Evolutionary conservation across 2,888 invertebrate species (phyloP), one percentile per base, ranked within the genome.

Genomic region (Axea sp.): DNA sequence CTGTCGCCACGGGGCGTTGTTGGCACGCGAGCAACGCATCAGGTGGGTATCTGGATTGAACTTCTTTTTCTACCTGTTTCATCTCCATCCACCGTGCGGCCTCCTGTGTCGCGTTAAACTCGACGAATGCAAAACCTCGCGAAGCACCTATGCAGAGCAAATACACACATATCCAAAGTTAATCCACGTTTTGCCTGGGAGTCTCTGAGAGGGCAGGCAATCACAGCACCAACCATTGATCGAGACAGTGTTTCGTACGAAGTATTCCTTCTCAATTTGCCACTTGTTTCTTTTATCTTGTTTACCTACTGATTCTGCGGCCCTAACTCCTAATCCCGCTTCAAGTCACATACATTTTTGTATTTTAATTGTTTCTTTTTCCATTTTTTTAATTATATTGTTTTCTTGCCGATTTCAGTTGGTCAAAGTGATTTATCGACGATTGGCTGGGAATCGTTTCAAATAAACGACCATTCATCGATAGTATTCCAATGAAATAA

Each of bases 21-120:
- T 84, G 84, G 84, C 84, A 84, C 86, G 82, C 82, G 80, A 80
- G 82, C 82, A 84, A 86, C 85, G 84, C 84, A 84, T 86, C 85
- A 83, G 84, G 82, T 81, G 84, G 83, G 83, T 82, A 82, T 82
- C 83, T 85, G 83, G 84, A 84, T 80, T 85, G 83, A 86, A 85
- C 85, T 85, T 85, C 81, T 81, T 87, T 87, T 87, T 86, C 87
- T 92, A 94, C 95, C 93, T 96, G 94, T 91, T 95, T 95, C 90
- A 92, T 91, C 89, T 96, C 95, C 94, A 96, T 96, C 95, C 96
- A 96, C 88, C 92, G 92, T 88, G 92, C 92, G 86, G 96, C 96
- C 90, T 96, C 95, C 88, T 92, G 92, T 88, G 94, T 92, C 89
- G 93, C 93, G 89, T 93, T 91, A 92, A 97, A 97, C 92, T 97